phyloP scores from a whole-genome alignment of 2,888 invertebrate species.

The Pemphredon lugubris region DNA sequence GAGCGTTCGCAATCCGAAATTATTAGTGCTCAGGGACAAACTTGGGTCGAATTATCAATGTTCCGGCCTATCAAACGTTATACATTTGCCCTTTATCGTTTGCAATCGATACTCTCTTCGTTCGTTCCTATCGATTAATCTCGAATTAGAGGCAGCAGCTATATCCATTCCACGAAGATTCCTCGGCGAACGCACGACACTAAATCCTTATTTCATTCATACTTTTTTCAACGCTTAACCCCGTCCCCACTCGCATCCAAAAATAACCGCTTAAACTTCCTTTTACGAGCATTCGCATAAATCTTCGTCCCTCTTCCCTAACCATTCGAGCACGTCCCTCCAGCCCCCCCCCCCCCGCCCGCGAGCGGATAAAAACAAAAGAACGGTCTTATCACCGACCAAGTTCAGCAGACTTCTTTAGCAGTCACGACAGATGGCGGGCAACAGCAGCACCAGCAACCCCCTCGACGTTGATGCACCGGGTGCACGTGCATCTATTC shows the following conservation, averaged over 20 bases:
- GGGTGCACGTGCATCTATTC: conserved; percentile 63
- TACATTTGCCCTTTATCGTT: too few species aligned
- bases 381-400: conserved; percentile 44
- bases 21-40: neutral
- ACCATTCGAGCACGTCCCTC: too few species aligned
- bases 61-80: neutral
- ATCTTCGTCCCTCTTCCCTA: too few species aligned
- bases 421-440: conserved; percentile 56
- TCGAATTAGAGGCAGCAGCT: neutral
- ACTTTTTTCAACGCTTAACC: too few species aligned
- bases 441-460: conserved; percentile 24
- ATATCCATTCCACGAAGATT: too few species aligned
- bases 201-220: too few species aligned
- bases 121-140: neutral
- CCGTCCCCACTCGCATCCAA: too few species aligned
- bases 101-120: neutral
- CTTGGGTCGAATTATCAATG: conserved; percentile 33
- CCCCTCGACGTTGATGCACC: conserved; percentile 45
- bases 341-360: too few species aligned
- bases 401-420: neutral
- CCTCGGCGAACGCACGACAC: too few species aligned
- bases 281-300: too few species aligned
- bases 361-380: conserved; percentile 10
- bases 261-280: too few species aligned
- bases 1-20: conserved; percentile 25